Evolutionary conservation across 1,140 invertebrate species (phyloP).

Genomic region (Amphibalanus amphitrite): DNA sequence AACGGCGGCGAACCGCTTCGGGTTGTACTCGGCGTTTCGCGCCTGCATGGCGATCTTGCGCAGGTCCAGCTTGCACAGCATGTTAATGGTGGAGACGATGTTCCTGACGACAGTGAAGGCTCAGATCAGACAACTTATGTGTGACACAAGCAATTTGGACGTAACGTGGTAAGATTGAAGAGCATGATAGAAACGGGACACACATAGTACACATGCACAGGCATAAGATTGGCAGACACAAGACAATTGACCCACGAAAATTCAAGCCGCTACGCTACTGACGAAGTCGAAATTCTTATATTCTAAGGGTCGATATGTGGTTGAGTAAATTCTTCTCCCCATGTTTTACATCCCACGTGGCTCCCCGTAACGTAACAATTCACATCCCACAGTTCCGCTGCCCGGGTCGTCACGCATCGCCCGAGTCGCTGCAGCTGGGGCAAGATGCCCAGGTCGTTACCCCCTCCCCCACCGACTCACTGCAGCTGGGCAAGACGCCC

Average conservation of each 20-base stretch:
- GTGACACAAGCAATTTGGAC: not conserved
- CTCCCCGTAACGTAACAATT: too few relatives aligned
- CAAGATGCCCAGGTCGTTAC: too few relatives aligned
- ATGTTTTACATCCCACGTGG: too few relatives aligned
- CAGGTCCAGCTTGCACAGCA: slow-evolving; percentile 86
- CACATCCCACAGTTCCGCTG: too few relatives aligned
- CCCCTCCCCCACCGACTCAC: too few relatives aligned
- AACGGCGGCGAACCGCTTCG: slow-evolving; percentile 98
- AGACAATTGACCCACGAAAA: not conserved
- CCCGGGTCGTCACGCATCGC: too few relatives aligned
- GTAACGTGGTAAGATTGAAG: not conserved
- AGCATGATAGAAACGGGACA: not conserved
- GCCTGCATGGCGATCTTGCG: slow-evolving; percentile 98
- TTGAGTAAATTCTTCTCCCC: too few relatives aligned
- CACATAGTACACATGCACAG: not conserved
- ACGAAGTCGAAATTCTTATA: not conserved
- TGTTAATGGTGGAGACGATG: slow-evolving; percentile 94
- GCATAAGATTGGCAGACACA: not conserved
- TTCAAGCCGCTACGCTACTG: not conserved
- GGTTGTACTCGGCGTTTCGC: slow-evolving; percentile 99
- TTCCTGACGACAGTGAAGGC: slow-evolving; percentile 44
- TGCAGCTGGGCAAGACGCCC: too few relatives aligned
- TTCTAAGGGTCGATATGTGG: too few relatives aligned
- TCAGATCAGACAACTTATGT: too few relatives aligned
- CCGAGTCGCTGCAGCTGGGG: not conserved